Conservation (phyloP, 2,888 invertebrate genomes). For the Drosophila emarginata region DNA sequence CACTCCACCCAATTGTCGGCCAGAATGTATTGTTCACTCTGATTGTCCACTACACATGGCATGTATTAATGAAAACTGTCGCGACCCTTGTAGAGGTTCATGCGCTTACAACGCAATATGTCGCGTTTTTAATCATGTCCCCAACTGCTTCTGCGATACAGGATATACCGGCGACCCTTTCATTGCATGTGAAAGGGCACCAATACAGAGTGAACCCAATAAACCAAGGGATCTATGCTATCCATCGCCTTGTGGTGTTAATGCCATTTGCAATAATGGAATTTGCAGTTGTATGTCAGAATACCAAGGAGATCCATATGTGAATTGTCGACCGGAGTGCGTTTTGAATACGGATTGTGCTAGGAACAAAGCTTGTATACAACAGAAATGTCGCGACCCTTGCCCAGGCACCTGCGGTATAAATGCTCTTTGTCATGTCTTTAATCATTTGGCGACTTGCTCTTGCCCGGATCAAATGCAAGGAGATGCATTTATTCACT, state of each 20-base stretch:
- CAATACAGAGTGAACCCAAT: slow-evolving; percentile 81
- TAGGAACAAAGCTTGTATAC: slow-evolving; percentile 87
- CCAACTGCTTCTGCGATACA: slow-evolving; percentile 88
- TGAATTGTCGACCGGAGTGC: slow-evolving; percentile 88
- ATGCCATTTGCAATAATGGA: slow-evolving; percentile 84
- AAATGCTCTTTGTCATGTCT: slow-evolving; percentile 88
- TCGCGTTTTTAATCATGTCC: slow-evolving; percentile 87
- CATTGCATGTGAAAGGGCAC: slow-evolving; percentile 85
- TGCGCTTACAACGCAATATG: slow-evolving; percentile 89
- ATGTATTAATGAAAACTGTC: slow-evolving; percentile 87
- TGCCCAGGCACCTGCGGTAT: slow-evolving; percentile 90
- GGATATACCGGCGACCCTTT: slow-evolving; percentile 87
- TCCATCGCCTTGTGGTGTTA: slow-evolving; percentile 84
- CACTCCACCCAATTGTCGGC: slow-evolving; percentile 85
- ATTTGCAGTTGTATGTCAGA: slow-evolving; percentile 87
- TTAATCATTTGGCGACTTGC: slow-evolving; percentile 90
- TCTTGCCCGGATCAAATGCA: slow-evolving; percentile 87
- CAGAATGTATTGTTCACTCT: slow-evolving; percentile 84
- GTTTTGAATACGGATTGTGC: slow-evolving; percentile 88
- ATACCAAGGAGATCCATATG: slow-evolving; percentile 88
- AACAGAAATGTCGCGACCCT: slow-evolving; percentile 88
- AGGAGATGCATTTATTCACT: slow-evolving; percentile 89
- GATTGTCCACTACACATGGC: slow-evolving; percentile 85
- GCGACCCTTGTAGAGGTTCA: slow-evolving; percentile 88
- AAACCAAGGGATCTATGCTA: slow-evolving; percentile 81